Evolutionary conservation across 2,113 vertebrate genomes (phyloP).

Genomic region (Shinisaurus crocodilurus): DNA sequence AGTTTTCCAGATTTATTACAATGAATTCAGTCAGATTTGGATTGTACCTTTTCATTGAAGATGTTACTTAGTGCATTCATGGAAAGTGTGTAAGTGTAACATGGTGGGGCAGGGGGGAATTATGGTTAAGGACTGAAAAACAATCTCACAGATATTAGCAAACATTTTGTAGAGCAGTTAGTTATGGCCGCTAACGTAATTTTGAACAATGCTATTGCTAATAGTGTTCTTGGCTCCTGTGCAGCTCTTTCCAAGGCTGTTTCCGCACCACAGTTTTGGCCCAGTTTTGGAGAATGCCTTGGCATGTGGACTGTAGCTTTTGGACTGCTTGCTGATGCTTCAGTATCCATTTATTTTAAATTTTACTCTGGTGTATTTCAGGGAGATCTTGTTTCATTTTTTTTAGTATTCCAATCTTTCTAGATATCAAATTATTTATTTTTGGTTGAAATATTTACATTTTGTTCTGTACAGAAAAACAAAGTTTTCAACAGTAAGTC

Average conservation of each 20-base stretch:
- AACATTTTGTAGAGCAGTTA: background rate
- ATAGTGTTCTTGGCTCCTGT: constrained; percentile 4
- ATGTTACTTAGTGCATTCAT: background rate
- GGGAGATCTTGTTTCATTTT: too few species aligned
- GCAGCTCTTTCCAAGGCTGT: background rate
- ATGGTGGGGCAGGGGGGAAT: background rate
- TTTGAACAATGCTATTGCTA: background rate
- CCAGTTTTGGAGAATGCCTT: background rate
- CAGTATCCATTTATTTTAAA: background rate
- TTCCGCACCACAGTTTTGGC: background rate
- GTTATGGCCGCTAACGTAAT: background rate
- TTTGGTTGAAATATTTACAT: background rate
- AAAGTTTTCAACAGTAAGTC: background rate
- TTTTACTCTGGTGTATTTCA: constrained; percentile 2
- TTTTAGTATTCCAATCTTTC: background rate
- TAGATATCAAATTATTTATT: background rate
- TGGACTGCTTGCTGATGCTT: constrained; percentile 36
- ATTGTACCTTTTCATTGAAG: background rate
- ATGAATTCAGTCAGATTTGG: background rate
- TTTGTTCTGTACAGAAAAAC: background rate
- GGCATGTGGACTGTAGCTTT: constrained; percentile 31
- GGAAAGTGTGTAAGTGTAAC: background rate
- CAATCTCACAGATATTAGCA: background rate
- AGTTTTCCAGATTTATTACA: background rate
- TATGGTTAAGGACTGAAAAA: background rate